Base-by-base conservation (phyloP, 2,888 invertebrate genomes). In the Eupithecia exiguata region DNA sequence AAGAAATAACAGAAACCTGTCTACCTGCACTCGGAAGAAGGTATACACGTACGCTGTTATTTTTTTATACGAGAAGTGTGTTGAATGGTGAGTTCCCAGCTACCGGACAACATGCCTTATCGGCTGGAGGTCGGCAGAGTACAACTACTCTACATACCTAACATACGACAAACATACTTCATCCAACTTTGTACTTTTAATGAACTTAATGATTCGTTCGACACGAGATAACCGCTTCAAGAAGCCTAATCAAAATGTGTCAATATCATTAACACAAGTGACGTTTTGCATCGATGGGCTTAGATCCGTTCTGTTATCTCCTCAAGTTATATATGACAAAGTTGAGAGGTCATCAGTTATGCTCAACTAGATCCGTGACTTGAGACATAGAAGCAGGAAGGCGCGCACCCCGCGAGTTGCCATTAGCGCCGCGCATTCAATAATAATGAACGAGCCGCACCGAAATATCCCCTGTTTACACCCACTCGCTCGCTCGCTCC, bases 391-490 rank as follows among this genome's bases (percentile, higher is more conserved):
- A 74, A 76, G 76, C 77, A 79, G 80, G 80, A 79, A 78, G 76
- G 78, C 85, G 87, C 40, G 84, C 71, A 71, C 70, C 75, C 88
- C 86, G 89, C 88, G 87, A 84, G 85, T 85, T 74, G 86, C 88
- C 89, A 92, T 92, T 93, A 93, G 92, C 92, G 91, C 91, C 91
- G 90, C 89, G 92, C 92, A 92, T 94, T 93, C 92, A 93, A 93
- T 92, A 93, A 93, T 93, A 94, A 94, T 92, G 93, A 93, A 93
- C 92, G 92, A 93, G 92, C 91, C 90, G 89, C 92, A 93, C 93
- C 92, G 88, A 94, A 94, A 94, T 93, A 93, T 93, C 91, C 92
- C 92, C 93, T 93, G 94, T 93, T 93, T 94, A 94, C 93, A 94
- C 93, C 93, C 94, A 94, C 94, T 92, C 93, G 92, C 87, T 87